Evolutionary conservation across 2,888 invertebrate genomes (phyloP).

Genomic region (Euzophera pinguis): DNA sequence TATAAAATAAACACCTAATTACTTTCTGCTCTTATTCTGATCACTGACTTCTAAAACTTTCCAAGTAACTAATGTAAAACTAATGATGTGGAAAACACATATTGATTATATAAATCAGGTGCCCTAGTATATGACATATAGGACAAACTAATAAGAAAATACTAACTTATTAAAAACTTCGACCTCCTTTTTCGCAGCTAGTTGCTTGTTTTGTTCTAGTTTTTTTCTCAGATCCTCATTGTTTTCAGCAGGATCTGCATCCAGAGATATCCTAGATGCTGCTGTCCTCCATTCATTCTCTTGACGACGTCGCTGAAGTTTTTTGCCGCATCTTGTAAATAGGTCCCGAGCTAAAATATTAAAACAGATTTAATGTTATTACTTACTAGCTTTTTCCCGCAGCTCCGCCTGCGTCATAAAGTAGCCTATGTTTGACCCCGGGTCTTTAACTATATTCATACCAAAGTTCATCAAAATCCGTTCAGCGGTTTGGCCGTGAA

Average conservation of each 20-base stretch:
- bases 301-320: constrained; percentile 82
- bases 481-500: too few relatives aligned
- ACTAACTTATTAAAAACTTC: constrained; percentile 79
- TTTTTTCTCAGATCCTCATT: constrained; percentile 74
- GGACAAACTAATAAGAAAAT: not conserved
- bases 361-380: not conserved
- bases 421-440: too few relatives aligned
- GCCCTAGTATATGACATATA: too few relatives aligned
- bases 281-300: constrained; percentile 82
- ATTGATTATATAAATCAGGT: not conserved
- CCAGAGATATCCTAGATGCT: constrained; percentile 69
- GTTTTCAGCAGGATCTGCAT: constrained; percentile 80
- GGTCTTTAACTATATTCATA: too few relatives aligned
- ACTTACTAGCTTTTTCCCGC: too few relatives aligned
- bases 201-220: constrained; percentile 77
- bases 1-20: too few relatives aligned
- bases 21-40: too few relatives aligned
- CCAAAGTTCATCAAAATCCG: too few relatives aligned
- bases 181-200: constrained; percentile 67
- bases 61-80: too few relatives aligned
- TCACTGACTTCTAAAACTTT: too few relatives aligned
- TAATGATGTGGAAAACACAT: not conserved
- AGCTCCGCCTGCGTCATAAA: too few relatives aligned
- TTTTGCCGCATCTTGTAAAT: constrained; percentile 83
- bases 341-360: constrained; percentile 78